These are phyloP conservation scores for Paracanthobrama guichenoti DNA, from an alignment of 2,113 vertebrate species.

Conservation along the genomic window DNA sequence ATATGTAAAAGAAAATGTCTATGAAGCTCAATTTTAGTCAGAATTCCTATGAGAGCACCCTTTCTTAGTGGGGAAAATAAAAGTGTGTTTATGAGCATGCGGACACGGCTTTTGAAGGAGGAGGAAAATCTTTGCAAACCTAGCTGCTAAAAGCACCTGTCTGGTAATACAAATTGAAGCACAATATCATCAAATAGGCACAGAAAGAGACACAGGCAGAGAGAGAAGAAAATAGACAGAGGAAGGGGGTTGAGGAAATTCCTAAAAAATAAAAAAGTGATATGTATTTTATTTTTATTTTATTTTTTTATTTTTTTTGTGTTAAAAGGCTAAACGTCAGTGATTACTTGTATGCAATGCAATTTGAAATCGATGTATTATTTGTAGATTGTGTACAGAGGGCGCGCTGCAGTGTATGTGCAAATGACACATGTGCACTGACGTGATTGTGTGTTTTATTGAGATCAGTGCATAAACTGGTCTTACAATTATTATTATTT, in stretches of 20 bases:
- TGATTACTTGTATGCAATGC: background rate
- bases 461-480: background rate
- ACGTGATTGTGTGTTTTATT: background rate
- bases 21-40: slow-evolving; percentile 54
- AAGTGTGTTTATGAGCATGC: slow-evolving; percentile 56
- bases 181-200: slow-evolving; percentile 29
- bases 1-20: slow-evolving; percentile 61
- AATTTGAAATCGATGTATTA: background rate
- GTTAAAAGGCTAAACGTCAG: background rate
- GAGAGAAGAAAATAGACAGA: background rate
- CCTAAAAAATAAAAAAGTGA: background rate
- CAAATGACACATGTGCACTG: background rate
- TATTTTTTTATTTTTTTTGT: background rate
- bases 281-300: no score
- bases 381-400: background rate
- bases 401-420: background rate
- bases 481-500: no score
- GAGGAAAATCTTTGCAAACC: slow-evolving; percentile 47
- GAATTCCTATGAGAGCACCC: slow-evolving; percentile 63
- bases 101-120: slow-evolving; percentile 49
- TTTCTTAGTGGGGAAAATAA: slow-evolving; percentile 52
- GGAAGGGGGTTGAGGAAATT: background rate
- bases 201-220: background rate
- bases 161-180: slow-evolving; percentile 51
- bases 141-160: slow-evolving; percentile 53